Evolutionary conservation across 30 jellyfish, hydroid and myxozoan genomes (phyloP), one percentile per base, ranked within the genome.

Genomic region (Pseudorhiza aurosa): DNA sequence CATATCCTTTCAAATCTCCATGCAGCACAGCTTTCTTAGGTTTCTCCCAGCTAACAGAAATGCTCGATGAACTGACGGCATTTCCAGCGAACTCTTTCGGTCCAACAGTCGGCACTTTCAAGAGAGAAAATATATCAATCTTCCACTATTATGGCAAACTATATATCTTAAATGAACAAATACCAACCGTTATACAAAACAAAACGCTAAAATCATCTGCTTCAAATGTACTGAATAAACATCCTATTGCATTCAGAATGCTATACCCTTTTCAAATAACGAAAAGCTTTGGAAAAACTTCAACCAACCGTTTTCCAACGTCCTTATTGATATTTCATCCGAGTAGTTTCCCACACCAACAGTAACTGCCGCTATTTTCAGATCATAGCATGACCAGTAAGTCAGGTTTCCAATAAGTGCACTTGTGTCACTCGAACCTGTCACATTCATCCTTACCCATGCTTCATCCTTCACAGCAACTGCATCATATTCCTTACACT

Each of bases 351-450:
- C 81, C 8, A 8, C 64, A 3, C 65, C 44, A 32, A 67, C 65
- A 0, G 81, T 67, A 15, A 67, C 81, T 27, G 81, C 67, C 25
- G 65, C 31, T 1, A 67, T 32, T 12, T 42, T n/a, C 42, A 67
- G 37, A 8, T 67, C 65, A 67, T 67, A 67, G 26, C 81, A 67
- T 11, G 60, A n/a, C 81, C 81, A 67, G 26, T 0, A 36, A 15
- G 33, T 36, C 42, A 67, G 44, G 21, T 35, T 30, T 25, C 21
- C 7, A 22, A 58, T 22, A 58, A 30, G n/a, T 8, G 40, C 65
- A 15, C 18, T 26, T 4, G 36, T 26, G 11, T 18, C 69, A 1
- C 63, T 65, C 3, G 24, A 36, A 8, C 39, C 27, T 19, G 69
- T 24, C 3, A 67, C 44, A 40, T 39, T 67, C 75, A 62, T 51